Base-by-base conservation (phyloP, 2,797 vertebrate species). In the Pampus argenteus region DNA sequence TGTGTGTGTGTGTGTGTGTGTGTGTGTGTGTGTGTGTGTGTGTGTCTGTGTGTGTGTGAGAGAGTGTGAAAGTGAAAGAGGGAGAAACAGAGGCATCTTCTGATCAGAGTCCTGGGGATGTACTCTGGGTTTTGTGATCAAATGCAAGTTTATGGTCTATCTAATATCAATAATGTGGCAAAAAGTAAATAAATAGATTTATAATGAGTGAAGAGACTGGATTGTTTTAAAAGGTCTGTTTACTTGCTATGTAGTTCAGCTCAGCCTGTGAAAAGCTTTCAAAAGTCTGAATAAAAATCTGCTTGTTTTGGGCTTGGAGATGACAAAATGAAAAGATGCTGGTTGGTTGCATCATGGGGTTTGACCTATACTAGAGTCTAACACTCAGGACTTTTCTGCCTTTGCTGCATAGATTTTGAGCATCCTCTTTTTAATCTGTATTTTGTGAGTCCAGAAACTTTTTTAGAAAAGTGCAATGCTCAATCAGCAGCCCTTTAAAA, bases 21-120 rank as follows among this genome's bases (percentile, higher is more conserved):
- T 3, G 31, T 34, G 31, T 8, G 8, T 10, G 31, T 11, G 9
- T 34, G 28, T 36, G 36, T 22, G n/a, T 23, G 44, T 6, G 36
- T n/a, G 18, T 15, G 29, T 14, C 28, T 2, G 20, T 4, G 34
- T 3, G 31, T 34, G 31, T 8, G 8, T 10, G 31, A 2, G 9
- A 10, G 28, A 47, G 36, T 22, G n/a, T 23, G 44, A 23, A 15
- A 31, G 47, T 4, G 10, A 51, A 36, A 31, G 36, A 45, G 17
- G 11, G 26, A 36, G 55, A 48, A 31, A 62, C 17, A 29, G 64
- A 44, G 26, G 10, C 9, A 29, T 49, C 51, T 22, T 66, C 34
- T 62, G 57, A 63, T 59, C 63, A 42, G 3, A 47, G 22, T 29
- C 28, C 54, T 13, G 29, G 4, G 10, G 47, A 38, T 15, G 42